Evolutionary conservation across 2,113 vertebrate genomes (phyloP).

Genomic region (Lontra canadensis): DNA sequence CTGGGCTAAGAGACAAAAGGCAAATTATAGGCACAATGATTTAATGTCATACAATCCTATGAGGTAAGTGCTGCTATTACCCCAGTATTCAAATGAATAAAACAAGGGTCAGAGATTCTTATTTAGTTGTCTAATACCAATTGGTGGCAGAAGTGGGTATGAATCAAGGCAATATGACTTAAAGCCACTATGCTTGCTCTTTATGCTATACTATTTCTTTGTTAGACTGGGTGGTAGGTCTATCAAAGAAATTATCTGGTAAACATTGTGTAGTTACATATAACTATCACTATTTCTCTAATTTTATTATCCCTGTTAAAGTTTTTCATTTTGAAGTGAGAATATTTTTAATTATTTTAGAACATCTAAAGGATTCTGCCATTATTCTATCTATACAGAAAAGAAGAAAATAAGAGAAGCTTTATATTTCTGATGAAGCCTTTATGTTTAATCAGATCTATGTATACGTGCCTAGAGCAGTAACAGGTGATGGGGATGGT

Average conservation of each 20-base stretch:
- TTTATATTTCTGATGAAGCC: neutral
- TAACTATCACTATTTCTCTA: neutral
- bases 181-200: neutral
- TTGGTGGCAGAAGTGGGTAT: neutral
- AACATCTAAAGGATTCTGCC: neutral
- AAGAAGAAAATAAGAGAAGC: neutral
- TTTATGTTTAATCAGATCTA: neutral
- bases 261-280: neutral
- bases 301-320: neutral
- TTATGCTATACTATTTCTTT: neutral
- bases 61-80: neutral
- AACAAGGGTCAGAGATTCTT: neutral
- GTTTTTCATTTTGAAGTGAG: slow-evolving; percentile 2
- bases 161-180: neutral
- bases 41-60: neutral
- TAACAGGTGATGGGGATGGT: neutral
- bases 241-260: neutral
- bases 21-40: neutral
- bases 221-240: neutral
- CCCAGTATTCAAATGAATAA: neutral
- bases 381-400: neutral
- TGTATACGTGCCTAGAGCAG: neutral
- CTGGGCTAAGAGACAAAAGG: neutral
- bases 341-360: neutral
- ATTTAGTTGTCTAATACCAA: neutral